phyloP scores from a whole-genome alignment of 1,140 invertebrate genomes.

The Papilio aristodemus region DNA sequence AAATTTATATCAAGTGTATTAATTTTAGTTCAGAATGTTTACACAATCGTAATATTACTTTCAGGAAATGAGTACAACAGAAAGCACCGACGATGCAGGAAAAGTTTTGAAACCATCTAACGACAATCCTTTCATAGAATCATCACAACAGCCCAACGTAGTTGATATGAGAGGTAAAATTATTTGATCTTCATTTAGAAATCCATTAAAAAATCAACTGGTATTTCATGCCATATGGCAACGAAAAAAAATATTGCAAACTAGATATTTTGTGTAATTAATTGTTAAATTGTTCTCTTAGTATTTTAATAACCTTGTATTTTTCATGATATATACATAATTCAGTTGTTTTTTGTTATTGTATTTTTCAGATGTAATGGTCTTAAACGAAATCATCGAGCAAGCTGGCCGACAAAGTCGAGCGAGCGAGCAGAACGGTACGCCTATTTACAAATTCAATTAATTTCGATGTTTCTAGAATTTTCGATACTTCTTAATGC shows the following conservation, averaged over 20 bases:
- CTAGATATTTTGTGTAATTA: not conserved
- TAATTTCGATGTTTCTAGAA: conserved; percentile 26
- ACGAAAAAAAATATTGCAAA: too few relatives aligned
- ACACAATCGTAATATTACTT: conserved; percentile 37
- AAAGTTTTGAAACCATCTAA: conserved; percentile 89
- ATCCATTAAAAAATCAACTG: too few relatives aligned
- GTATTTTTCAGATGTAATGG: conserved; percentile 94
- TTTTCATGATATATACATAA: not conserved
- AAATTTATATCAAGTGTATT: not conserved
- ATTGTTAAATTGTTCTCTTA: conserved; percentile 25
- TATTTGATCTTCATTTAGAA: not conserved
- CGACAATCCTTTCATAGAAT: conserved; percentile 95
- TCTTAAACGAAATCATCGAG: conserved; percentile 97
- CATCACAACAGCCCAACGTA: conserved; percentile 91
- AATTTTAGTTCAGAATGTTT: not conserved
- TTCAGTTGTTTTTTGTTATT: conserved; percentile 11
- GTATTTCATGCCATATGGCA: too few relatives aligned
- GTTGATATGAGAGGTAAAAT: conserved; percentile 96
- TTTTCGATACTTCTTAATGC: conserved; percentile 24
- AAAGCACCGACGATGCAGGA: conserved; percentile 88
- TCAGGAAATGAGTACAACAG: conserved; percentile 84
- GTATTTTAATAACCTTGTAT: too few relatives aligned
- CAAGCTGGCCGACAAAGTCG: conserved; percentile 90
- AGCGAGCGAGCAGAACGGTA: conserved; percentile 93
- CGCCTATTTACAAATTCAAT: conserved; percentile 53